phyloP scores from a whole-genome alignment of 2,888 invertebrate species.

The Diarsia mendica region DNA sequence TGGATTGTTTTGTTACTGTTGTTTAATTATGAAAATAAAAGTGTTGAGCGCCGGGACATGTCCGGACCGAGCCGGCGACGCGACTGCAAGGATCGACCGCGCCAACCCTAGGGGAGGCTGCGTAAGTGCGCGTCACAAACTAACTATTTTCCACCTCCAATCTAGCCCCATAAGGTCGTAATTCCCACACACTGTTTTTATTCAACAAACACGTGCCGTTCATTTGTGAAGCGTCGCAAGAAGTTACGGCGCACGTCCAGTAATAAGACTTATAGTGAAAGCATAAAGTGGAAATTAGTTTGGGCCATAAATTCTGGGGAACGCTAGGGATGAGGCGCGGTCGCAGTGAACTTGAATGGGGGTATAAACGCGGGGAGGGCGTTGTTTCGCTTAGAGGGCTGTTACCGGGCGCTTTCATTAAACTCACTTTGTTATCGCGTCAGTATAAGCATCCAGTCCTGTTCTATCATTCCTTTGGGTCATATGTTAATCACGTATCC shows the following conservation, averaged over 20 bases:
- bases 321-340: conserved; percentile 83
- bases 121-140: conserved; percentile 80
- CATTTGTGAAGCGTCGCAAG: conserved; percentile 73
- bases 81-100: conserved; percentile 89
- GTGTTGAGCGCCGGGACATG: conserved; percentile 79
- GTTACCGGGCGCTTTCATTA: conserved; percentile 82
- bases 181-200: conserved; percentile 66
- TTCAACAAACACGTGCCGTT: conserved; percentile 73
- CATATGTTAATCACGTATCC: conserved; percentile 45
- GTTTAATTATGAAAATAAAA: conserved; percentile 72
- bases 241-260: conserved; percentile 56
- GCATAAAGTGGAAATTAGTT: conserved; percentile 69
- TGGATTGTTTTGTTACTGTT: conserved; percentile 78
- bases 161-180: conserved; percentile 69
- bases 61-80: conserved; percentile 87
- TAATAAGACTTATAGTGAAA: conserved; percentile 66
- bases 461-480: conserved; percentile 59
- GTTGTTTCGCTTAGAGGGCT: conserved; percentile 79
- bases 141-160: conserved; percentile 68
- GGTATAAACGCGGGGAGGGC: conserved; percentile 81
- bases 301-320: conserved; percentile 65
- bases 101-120: conserved; percentile 89
- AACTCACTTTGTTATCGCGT: conserved; percentile 76
- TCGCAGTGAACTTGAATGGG: conserved; percentile 80
- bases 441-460: conserved; percentile 53